These are phyloP conservation scores for Carassius auratus DNA, from an alignment of 2,113 vertebrate genomes.

Conservation along the genomic window DNA sequence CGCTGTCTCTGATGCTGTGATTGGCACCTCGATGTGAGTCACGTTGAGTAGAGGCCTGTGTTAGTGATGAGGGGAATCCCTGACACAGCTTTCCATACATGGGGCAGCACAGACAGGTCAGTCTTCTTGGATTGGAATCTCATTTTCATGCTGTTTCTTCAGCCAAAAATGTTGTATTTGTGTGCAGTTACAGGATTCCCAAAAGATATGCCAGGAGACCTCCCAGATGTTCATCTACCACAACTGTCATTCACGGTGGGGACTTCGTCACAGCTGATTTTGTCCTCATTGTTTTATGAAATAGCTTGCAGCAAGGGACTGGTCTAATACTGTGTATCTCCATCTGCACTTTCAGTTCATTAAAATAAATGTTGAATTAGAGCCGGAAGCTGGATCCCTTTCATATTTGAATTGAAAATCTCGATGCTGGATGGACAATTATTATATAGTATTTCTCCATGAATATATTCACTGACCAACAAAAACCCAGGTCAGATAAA, in stretches of 20 bases:
- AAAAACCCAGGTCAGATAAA: background rate
- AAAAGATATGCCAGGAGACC: background rate
- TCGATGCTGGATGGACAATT: background rate
- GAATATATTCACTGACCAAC: background rate
- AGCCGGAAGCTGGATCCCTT: background rate
- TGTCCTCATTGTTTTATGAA: background rate
- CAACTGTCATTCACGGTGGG: background rate
- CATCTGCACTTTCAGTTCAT: background rate
- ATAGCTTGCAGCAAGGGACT: background rate
- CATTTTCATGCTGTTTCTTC: background rate
- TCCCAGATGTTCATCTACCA: background rate
- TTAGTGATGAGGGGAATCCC: constrained; percentile 53
- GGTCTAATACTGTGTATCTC: background rate
- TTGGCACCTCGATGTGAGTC: constrained; percentile 53
- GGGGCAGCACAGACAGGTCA: background rate
- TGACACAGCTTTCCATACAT: constrained; percentile 34
- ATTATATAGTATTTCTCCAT: background rate
- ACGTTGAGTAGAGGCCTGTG: constrained; percentile 55
- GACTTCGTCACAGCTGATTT: background rate
- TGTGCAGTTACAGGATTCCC: background rate
- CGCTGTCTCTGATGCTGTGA: constrained; percentile 53
- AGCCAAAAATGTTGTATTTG: background rate
- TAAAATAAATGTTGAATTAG: background rate
- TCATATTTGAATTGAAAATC: background rate
- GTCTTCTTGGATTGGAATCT: background rate